Evolutionary conservation across 2,113 vertebrate genomes (phyloP).

Genomic region (Chaetorhynchus papuensis): DNA sequence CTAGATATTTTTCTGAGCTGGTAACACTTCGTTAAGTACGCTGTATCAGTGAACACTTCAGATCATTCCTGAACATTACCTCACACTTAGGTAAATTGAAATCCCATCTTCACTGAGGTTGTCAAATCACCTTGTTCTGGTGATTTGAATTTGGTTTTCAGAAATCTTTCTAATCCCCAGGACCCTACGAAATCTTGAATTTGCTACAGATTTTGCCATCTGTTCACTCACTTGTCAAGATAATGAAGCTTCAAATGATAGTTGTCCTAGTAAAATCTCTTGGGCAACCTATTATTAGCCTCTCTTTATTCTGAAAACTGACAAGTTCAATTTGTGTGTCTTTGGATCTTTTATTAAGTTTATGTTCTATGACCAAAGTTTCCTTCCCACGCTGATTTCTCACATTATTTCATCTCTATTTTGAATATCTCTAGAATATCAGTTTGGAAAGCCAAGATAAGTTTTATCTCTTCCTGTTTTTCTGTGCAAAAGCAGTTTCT

Average conservation of each 20-base stretch:
- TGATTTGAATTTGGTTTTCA: background rate
- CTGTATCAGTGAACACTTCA: background rate
- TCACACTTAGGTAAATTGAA: constrained; percentile 32
- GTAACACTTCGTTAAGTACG: constrained; percentile 4
- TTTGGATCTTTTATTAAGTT: constrained; percentile 3
- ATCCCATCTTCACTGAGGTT: background rate
- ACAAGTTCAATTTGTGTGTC: background rate
- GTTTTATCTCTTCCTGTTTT: constrained; percentile 26
- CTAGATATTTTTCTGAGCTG: constrained; percentile 1
- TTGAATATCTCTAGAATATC: background rate
- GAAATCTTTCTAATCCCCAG: background rate
- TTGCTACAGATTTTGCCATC: constrained; percentile 37
- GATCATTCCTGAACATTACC: constrained; percentile 9
- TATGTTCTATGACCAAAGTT: background rate
- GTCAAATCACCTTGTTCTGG: background rate
- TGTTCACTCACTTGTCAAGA: constrained; percentile 41
- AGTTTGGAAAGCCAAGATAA: constrained; percentile 13
- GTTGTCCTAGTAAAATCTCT: constrained; percentile 8
- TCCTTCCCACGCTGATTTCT: constrained; percentile 30
- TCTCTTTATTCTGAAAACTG: background rate
- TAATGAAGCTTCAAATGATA: constrained; percentile 45
- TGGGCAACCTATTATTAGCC: constrained; percentile 25
- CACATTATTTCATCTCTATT: background rate
- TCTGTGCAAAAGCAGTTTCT: background rate
- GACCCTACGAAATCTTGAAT: background rate